Evolutionary conservation across 2,888 invertebrate genomes (phyloP).

Genomic region (Phyllotreta striolata): DNA sequence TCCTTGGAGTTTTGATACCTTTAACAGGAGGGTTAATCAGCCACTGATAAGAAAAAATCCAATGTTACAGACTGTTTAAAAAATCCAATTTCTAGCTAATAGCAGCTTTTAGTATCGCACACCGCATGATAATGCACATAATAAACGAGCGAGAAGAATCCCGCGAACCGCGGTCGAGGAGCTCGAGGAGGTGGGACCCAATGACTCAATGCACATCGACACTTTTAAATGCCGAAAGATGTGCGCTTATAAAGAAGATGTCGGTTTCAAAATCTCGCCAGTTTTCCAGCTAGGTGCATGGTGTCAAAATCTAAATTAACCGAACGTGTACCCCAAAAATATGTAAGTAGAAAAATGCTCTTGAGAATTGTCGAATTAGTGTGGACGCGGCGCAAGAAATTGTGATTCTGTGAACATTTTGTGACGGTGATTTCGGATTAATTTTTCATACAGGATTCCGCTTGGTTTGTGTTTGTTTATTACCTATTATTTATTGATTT

Average conservation of each 20-base stretch:
- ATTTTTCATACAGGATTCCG: constrained; percentile 3
- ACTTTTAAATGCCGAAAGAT: constrained; percentile 40
- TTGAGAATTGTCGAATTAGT: constrained; percentile 22
- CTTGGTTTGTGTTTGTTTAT: constrained; percentile 17
- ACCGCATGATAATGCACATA: constrained; percentile 5
- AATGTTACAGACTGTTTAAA: too few relatives aligned
- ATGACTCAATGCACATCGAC: constrained; percentile 37
- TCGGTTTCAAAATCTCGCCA: constrained; percentile 37
- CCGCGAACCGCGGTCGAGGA: constrained; percentile 15
- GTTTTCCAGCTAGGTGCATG: constrained; percentile 42
- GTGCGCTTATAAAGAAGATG: constrained; percentile 44
- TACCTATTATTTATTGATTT: too few relatives aligned
- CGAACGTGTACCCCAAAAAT: constrained; percentile 26
- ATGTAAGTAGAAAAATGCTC: constrained; percentile 39
- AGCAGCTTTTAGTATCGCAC: not conserved
- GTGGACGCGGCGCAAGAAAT: constrained; percentile 16
- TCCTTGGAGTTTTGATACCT: too few relatives aligned
- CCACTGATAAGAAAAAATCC: too few relatives aligned
- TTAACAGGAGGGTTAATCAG: too few relatives aligned
- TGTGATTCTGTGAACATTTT: constrained; percentile 12
- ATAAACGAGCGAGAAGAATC: constrained; percentile 35
- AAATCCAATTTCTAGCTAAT: too few relatives aligned
- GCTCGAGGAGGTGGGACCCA: constrained; percentile 38
- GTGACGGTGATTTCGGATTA: constrained; percentile 12
- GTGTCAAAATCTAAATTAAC: constrained; percentile 36